phyloP scores from a whole-genome alignment of 2,797 vertebrate genomes.

The Momotus momota region DNA sequence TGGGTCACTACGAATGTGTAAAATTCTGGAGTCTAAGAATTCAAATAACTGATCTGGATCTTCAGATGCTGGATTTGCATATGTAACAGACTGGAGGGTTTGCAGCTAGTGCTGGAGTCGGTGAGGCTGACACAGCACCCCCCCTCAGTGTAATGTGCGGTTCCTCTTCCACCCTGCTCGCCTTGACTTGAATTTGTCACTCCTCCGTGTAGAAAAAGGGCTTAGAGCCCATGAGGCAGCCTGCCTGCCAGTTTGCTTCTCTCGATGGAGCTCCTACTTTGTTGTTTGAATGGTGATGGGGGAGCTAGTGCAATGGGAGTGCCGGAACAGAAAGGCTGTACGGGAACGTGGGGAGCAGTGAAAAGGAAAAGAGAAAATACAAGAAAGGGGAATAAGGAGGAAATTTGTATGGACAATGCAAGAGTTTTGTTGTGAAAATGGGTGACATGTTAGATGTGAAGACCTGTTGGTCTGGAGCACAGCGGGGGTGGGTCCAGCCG shows the following conservation, averaged over 20 bases:
- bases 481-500: neutral
- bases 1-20: neutral
- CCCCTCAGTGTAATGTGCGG: neutral
- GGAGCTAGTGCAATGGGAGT: neutral
- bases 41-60: neutral
- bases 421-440: too few relatives aligned
- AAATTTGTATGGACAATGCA: neutral
- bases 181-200: neutral
- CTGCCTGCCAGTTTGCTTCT: fast-evolving
- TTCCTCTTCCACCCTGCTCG: neutral
- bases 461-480: neutral
- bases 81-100: neutral
- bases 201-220: neutral
- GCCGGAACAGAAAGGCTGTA: neutral
- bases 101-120: neutral
- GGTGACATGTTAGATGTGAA: neutral
- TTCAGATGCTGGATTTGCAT: neutral
- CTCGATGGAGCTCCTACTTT: fast-evolving
- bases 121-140: neutral
- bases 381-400: neutral
- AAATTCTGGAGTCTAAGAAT: neutral
- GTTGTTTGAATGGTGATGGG: fast-evolving
- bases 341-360: neutral
- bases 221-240: neutral
- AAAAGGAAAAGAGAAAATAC: neutral